Percentiles rank a stretch among this genome's conserved stretches.
Conservation (phyloP, 1,140 invertebrate species). For the Eubasilissa regina region DNA sequence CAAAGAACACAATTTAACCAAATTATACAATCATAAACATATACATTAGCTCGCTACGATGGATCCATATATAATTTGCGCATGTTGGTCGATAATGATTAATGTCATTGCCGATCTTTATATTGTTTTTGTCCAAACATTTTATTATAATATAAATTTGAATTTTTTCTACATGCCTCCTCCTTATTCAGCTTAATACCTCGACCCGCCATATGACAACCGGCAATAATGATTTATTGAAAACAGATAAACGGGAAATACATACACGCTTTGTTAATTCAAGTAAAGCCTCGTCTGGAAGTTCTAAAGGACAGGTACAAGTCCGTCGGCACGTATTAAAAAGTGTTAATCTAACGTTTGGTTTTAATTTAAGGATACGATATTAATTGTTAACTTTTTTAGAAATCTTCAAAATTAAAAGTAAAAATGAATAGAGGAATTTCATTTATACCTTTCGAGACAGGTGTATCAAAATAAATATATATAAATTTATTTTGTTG, state of each 20-base stretch:
- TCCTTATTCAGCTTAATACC: conserved; percentile 26
- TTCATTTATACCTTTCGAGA: no score
- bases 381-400: not conserved
- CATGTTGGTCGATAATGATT: conserved; percentile 5
- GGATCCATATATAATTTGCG: conserved; percentile 7
- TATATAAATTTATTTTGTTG: no score
- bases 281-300: conserved; percentile 23
- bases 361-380: not conserved
- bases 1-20: conserved; percentile 11
- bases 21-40: conserved; percentile 23
- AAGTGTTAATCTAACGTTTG: not conserved
- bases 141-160: conserved; percentile 19
- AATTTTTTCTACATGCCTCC: conserved; percentile 8
- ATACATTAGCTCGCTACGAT: not conserved
- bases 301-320: not conserved
- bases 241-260: conserved; percentile 54
- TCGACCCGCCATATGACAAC: conserved; percentile 21
- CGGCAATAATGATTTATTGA: conserved; percentile 52
- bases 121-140: conserved; percentile 1
- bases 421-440: no score
- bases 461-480: no score
- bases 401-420: no score
- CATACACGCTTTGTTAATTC: conserved; percentile 54
- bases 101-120: not conserved
- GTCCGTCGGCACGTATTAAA: not conserved